phyloP scores from a whole-genome alignment of 2,888 invertebrate species.

The Noctua pronuba region DNA sequence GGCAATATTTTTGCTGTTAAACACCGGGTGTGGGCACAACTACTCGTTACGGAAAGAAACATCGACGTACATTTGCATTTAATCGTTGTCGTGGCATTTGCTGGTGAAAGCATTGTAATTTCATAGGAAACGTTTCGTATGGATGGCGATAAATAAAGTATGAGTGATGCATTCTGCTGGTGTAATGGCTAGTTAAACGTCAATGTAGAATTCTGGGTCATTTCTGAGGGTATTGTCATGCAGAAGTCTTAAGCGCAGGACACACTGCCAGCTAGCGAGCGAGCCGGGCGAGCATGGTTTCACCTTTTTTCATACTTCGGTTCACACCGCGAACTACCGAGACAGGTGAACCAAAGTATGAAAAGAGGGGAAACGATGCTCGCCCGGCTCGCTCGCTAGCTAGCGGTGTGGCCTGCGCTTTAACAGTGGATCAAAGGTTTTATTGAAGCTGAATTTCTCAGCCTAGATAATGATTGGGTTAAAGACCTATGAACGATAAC shows the following conservation, averaged over 20 bases:
- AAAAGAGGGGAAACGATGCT: no score
- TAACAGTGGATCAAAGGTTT: background rate
- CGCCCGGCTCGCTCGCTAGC: no score
- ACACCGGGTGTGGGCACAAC: constrained; percentile 41
- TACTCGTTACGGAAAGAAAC: constrained; percentile 64
- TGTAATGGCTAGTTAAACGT: constrained; percentile 17
- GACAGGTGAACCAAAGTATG: no score
- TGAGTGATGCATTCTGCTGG: constrained; percentile 24
- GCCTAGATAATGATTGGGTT: background rate
- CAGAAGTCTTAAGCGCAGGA: background rate
- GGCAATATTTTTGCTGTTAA: constrained; percentile 60
- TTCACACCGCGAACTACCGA: no score
- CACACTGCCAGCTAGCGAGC: no score
- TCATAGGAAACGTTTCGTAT: constrained; percentile 58
- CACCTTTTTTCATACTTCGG: no score
- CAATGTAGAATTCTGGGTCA: constrained; percentile 1
- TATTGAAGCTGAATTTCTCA: background rate
- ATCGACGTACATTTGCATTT: constrained; percentile 72
- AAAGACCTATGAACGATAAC: background rate
- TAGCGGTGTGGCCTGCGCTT: no score
- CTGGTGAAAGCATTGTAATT: constrained; percentile 75
- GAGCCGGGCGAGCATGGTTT: no score
- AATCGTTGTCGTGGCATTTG: constrained; percentile 79
- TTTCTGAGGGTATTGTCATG: constrained; percentile 4
- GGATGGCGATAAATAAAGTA: constrained; percentile 51